Percentiles rank a stretch among this genome's conserved stretches.
These are phyloP conservation scores for Melieria crassipennis DNA, from an alignment of 2,888 invertebrate genomes.

Conservation along the genomic window DNA sequence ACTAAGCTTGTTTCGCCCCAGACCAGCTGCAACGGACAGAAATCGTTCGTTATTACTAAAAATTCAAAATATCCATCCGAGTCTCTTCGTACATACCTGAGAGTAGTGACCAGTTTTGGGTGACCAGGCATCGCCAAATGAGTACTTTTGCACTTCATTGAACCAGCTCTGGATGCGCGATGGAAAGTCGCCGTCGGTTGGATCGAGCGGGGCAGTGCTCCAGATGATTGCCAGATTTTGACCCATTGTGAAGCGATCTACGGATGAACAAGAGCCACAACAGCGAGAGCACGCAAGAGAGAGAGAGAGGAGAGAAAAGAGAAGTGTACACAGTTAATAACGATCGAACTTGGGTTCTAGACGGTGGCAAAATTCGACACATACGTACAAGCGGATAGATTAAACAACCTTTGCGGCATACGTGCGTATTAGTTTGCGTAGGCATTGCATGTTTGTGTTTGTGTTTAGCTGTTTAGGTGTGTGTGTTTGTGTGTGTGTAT, in stretches of 20 bases:
- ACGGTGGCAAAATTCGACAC: not conserved
- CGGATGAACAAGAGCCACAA: constrained; percentile 21
- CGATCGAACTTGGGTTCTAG: not conserved
- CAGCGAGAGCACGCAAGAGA: not conserved
- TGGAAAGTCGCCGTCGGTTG: constrained; percentile 76
- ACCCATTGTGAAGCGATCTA: constrained; percentile 82
- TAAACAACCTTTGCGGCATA: too few relatives aligned
- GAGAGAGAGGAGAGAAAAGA: constrained; percentile 4
- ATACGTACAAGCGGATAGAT: not conserved
- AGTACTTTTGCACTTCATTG: constrained; percentile 77
- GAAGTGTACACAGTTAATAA: constrained; percentile 1
- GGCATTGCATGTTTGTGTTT: too few relatives aligned
- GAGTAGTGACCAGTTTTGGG: constrained; percentile 84
- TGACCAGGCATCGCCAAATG: constrained; percentile 73
- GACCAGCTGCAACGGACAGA: constrained; percentile 73
- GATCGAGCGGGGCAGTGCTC: constrained; percentile 72
- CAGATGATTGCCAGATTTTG: constrained; percentile 86
- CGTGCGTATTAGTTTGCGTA: too few relatives aligned
- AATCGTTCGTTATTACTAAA: not conserved
- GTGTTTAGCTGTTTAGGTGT: too few relatives aligned
- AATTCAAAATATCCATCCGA: not conserved
- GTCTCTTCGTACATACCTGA: constrained; percentile 70
- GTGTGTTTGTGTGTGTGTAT: too few relatives aligned
- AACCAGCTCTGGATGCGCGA: constrained; percentile 84
- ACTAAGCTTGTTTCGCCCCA: constrained; percentile 88